Percentiles rank a stretch among this genome's conserved stretches.
Conservation (phyloP, 2,888 invertebrate genomes). For the Girardia tigrina region DNA sequence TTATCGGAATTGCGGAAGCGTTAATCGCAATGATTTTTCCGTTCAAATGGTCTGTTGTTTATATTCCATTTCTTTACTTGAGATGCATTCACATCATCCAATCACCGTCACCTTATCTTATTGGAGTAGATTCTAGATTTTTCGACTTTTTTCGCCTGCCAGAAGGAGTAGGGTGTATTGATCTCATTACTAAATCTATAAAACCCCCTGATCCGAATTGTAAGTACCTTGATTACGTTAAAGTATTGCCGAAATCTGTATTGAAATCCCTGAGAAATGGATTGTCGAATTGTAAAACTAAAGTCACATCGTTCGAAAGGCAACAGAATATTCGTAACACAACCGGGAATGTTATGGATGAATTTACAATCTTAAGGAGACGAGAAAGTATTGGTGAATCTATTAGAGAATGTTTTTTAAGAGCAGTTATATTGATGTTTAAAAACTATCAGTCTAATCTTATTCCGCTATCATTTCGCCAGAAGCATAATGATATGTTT, state of each 20-base stretch:
- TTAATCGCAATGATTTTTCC: conserved; percentile 33
- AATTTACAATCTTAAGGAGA: conserved; percentile 4
- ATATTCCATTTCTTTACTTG: conserved; percentile 34
- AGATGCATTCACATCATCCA: conserved; percentile 32
- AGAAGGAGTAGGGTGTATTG: conserved; percentile 30
- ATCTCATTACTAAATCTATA: conserved; percentile 30
- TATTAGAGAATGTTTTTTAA: conserved; percentile 23
- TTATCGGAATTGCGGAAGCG: conserved; percentile 25
- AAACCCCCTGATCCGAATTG: background rate
- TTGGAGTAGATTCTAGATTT: conserved; percentile 35
- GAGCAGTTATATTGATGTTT: background rate
- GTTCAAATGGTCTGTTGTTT: conserved; percentile 31
- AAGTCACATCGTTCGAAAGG: background rate
- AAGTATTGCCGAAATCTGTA: conserved; percentile 4
- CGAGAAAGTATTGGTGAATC: background rate
- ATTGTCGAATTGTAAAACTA: conserved; percentile 1
- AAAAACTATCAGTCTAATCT: background rate
- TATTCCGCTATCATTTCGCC: background rate
- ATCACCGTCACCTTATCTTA: conserved; percentile 34
- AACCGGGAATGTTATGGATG: conserved; percentile 4
- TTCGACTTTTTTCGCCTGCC: conserved; percentile 35
- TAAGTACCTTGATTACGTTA: background rate
- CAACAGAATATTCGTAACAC: background rate
- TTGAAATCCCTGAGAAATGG: conserved; percentile 17
- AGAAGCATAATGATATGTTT: background rate